Base-by-base conservation (phyloP, 1,140 invertebrate genomes). In the Ooceraea biroi region DNA sequence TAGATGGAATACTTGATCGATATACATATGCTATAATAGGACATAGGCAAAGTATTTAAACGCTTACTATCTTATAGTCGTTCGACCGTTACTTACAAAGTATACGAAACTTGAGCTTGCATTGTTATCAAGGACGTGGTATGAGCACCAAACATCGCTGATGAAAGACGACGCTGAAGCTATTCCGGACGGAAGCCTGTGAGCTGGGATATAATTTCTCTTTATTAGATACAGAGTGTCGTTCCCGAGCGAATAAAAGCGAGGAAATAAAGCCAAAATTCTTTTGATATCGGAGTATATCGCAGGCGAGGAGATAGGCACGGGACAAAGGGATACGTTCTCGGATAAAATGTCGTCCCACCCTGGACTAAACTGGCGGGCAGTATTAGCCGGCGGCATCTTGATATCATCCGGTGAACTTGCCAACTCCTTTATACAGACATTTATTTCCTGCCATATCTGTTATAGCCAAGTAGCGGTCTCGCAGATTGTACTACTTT, bases 341-440 rank as follows among this genome's bases (percentile, higher is more conserved):
- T 69, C 69, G 60, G 68, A 22, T 58, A 50, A 69, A 85, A 84
- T 57, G 60, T 22, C 77, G 83, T 82, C 77, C 86, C 84, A 82
- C 80, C 86, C 84, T 66, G 60, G 69, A 85, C 83, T 85, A 85
- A 80, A 72, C 84, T 61, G 71, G 73, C 85, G 58, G 80, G 85
- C 89, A 69, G 85, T 91, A 92, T 91, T 92, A 91, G 88, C 88
- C 86, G 72, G 82, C 89, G 90, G 84, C 88, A 91, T 91, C 91
- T 92, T 92, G 91, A 92, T 92, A 92, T 91, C 88, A 85, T 88
- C 89, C 87, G 86, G 85, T 82, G 82, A 91, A 92, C 90, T 92
- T 92, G 91, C 91, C 91, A 92, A 92, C 91, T 92, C 90, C 90
- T 91, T 92, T 90, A 92, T 91, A 91, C 90, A 89, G 90, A 92